Base-by-base conservation (phyloP, 1,140 invertebrate genomes). In the Trichoplusia ni region DNA sequence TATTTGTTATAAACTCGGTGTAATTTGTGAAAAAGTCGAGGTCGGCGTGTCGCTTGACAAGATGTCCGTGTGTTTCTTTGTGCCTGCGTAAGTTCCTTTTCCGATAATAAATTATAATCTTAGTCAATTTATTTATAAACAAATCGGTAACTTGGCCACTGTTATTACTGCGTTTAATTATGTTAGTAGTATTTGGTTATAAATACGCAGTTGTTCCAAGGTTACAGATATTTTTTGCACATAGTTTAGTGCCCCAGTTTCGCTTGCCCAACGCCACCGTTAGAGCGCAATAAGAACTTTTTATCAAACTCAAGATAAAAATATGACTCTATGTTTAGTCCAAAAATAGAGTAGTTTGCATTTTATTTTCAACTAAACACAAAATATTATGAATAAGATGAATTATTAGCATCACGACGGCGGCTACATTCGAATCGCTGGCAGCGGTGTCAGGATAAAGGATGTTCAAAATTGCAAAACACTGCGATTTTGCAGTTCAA, bases 1-100 rank as follows among this genome's bases (percentile, higher is more conserved):
- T 70, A 66, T 71, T 69, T 51, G 38, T 51, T 51, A 56, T 35
- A 61, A 54, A 66, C 27, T 25, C 53, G 11, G 42, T 64, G 37
- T 56, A 63, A 33, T 56, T 67, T 40, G 25, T 5, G 29, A 51
- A 63, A 67, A 65, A 67, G 53, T 64, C 54, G 64, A 81, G 65
- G 70, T 78, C 67, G 54, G 46, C 49, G 53, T 67, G 63, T 73
- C 42, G 54, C 42, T 69, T 61, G 63, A 79, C 88, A 91, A 90
- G 79, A 90, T 90, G 87, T 89, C 89, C 63, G 87, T 91, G 70
- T 90, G 89, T 77, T 90, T 88, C 80, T 88, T 87, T 77, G 86
- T 91, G 65, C 84, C 88, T 69, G 75, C 86, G 90, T 91, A 85
- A 91, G 90, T 90, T 74, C 44, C 61, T 53, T 9, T 60, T 64